Evolutionary conservation across 2,113 vertebrate genomes (phyloP).

Genomic region (Stercorarius parasiticus): DNA sequence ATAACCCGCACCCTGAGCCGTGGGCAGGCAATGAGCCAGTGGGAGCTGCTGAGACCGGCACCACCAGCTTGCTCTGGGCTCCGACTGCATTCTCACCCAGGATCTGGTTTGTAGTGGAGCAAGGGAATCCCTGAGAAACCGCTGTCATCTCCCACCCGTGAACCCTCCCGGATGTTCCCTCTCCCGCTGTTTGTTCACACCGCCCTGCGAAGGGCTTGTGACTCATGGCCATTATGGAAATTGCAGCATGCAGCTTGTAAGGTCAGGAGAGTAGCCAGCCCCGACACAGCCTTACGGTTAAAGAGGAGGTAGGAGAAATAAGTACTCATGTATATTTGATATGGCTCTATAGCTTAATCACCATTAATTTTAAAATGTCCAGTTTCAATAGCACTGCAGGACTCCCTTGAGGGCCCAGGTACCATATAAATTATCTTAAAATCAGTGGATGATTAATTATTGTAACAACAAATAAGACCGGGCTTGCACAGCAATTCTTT

Average conservation of each 20-base stretch:
- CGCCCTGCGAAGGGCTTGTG: background rate
- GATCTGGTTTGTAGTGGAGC: background rate
- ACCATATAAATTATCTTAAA: conserved; percentile 15
- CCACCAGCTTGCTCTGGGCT: accelerated
- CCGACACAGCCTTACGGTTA: background rate
- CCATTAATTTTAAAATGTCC: conserved; percentile 30
- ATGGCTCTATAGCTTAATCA: conserved; percentile 16
- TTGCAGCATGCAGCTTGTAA: background rate
- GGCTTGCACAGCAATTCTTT: conserved; percentile 24
- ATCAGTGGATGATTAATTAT: background rate
- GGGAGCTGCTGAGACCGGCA: background rate
- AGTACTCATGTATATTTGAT: conserved; percentile 39
- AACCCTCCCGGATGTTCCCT: background rate
- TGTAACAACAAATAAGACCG: conserved; percentile 35
- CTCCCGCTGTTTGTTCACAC: background rate
- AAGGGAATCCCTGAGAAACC: background rate
- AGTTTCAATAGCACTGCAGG: background rate
- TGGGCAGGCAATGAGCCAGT: background rate
- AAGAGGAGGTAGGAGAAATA: background rate
- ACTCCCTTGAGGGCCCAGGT: background rate
- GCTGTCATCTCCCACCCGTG: background rate
- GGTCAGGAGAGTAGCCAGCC: conserved; percentile 2
- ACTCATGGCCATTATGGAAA: background rate
- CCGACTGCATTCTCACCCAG: background rate
- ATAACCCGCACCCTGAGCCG: background rate